Percentiles rank a stretch among this genome's conserved stretches.
phyloP scores from a whole-genome alignment of 2,888 invertebrate genomes.

The Sesia bembeciformis region DNA sequence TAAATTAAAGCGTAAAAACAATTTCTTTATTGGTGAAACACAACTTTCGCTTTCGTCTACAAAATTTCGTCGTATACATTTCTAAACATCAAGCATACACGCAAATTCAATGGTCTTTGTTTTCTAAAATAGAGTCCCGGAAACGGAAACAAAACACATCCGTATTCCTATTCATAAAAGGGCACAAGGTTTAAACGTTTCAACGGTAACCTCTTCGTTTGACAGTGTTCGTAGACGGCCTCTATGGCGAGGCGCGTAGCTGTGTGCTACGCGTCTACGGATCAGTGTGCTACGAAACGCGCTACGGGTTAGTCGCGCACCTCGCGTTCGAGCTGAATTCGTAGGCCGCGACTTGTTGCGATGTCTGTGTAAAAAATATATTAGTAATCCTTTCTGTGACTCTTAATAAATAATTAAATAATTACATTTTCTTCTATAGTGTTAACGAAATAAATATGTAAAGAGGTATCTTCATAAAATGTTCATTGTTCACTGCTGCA shows the following conservation, averaged over 20 bases:
- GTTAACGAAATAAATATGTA: too few species aligned
- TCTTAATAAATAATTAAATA: too few species aligned
- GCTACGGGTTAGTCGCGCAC: conserved; percentile 31
- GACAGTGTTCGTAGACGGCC: conserved; percentile 10
- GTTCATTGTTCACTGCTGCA: background rate
- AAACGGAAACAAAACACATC: conserved; percentile 52
- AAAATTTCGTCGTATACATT: too few species aligned
- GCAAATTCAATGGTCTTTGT: conserved; percentile 20
- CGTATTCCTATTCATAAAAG: conserved; percentile 59
- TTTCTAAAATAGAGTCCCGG: conserved; percentile 49
- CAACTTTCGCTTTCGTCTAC: too few species aligned
- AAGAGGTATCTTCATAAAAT: background rate
- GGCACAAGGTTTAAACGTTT: conserved; percentile 60
- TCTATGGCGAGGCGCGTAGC: conserved; percentile 23
- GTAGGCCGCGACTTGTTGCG: conserved; percentile 24
- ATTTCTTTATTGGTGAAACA: too few species aligned
- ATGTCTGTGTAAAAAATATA: conserved; percentile 15
- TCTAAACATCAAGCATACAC: too few species aligned
- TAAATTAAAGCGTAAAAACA: too few species aligned
- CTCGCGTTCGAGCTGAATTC: conserved; percentile 1
- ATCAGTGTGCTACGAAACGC: conserved; percentile 35
- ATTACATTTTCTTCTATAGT: too few species aligned
- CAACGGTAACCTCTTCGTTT: conserved; percentile 61
- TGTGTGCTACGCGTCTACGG: conserved; percentile 8
- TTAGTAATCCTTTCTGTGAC: too few species aligned